Conservation (phyloP, 2,888 invertebrate species). For the Adineta ricciae region DNA sequence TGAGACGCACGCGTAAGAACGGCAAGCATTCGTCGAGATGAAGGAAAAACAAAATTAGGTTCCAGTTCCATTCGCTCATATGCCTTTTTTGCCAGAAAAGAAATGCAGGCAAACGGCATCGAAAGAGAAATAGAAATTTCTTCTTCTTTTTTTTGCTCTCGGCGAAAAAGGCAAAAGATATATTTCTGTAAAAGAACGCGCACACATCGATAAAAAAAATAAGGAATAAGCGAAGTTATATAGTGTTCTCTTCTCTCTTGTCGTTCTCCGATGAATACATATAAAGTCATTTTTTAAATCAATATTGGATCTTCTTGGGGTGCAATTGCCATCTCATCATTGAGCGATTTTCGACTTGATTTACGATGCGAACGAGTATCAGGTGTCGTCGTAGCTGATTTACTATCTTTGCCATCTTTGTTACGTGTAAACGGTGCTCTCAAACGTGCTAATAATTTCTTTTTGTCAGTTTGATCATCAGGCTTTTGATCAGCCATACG, state of each 20-base stretch:
- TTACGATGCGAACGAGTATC: neutral
- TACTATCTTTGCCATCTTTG: neutral
- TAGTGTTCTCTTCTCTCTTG: neutral
- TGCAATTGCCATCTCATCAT: neutral
- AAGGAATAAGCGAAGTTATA: neutral
- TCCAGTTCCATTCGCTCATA: neutral
- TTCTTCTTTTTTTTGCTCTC: neutral
- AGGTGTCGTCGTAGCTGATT: neutral
- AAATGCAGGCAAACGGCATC: neutral
- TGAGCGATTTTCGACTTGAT: neutral
- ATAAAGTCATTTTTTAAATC: neutral
- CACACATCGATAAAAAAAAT: neutral
- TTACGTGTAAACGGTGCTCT: neutral
- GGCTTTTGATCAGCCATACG: neutral
- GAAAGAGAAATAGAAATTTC: neutral
- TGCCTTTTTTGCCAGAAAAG: neutral
- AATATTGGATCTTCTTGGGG: neutral
- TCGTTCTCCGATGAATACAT: neutral
- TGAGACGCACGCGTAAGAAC: neutral
- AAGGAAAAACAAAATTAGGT: constrained; percentile 1
- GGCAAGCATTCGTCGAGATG: neutral
- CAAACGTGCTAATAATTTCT: neutral
- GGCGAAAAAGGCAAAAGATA: neutral
- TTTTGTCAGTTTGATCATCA: neutral
- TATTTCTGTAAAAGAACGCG: neutral